phyloP scores from a whole-genome alignment of 1,140 invertebrate species.

The Drosophila eugracilis region DNA sequence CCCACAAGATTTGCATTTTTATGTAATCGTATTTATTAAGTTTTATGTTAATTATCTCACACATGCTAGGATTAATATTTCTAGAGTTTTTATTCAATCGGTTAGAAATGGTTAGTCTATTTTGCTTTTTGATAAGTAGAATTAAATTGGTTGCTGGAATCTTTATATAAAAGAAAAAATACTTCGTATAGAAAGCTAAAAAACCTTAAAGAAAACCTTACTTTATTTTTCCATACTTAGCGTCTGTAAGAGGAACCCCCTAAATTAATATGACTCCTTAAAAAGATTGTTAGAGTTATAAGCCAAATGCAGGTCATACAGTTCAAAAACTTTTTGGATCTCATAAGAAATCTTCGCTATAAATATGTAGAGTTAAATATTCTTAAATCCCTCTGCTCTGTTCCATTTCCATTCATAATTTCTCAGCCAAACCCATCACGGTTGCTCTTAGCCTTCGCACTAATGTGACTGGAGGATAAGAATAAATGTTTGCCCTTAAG shows the following conservation, averaged over 20 bases:
- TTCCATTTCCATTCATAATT: slow-evolving; percentile 2
- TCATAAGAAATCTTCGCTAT: not conserved
- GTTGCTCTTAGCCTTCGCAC: slow-evolving; percentile 38
- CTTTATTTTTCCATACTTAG: too few relatives aligned
- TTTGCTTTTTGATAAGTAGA: not conserved
- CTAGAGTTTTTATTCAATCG: not conserved
- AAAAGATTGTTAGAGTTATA: too few relatives aligned
- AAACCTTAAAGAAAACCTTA: too few relatives aligned
- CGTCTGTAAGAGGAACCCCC: too few relatives aligned
- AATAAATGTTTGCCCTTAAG: slow-evolving; percentile 49
- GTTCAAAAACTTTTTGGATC: not conserved
- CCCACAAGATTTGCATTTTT: slow-evolving; percentile 21
- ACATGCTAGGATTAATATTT: not conserved
- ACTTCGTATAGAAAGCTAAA: too few relatives aligned
- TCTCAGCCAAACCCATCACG: too few relatives aligned
- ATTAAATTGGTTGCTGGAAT: too few relatives aligned
- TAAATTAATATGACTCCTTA: too few relatives aligned
- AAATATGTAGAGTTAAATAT: not conserved
- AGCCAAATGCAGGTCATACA: too few relatives aligned
- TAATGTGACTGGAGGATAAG: slow-evolving; percentile 38
- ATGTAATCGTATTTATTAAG: slow-evolving; percentile 16
- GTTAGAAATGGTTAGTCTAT: not conserved
- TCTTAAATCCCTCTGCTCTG: not conserved
- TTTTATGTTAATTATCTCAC: slow-evolving; percentile 29
- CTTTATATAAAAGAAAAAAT: too few relatives aligned